phyloP scores from a whole-genome alignment of 2,888 invertebrate genomes.

The Lithodes maja region DNA sequence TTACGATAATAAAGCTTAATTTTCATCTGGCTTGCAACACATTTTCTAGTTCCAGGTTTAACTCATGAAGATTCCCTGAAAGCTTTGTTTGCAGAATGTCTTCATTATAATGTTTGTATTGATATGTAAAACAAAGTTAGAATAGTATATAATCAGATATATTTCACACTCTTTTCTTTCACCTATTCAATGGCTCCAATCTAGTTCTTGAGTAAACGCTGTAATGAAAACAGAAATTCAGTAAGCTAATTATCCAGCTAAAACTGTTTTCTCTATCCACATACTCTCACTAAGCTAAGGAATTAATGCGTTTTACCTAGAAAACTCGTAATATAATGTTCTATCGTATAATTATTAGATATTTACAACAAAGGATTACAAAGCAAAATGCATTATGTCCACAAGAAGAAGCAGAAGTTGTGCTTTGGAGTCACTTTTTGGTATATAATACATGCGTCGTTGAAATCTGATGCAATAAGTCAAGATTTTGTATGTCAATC shows the following conservation, averaged over 20 bases:
- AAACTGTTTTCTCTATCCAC: conserved; percentile 2
- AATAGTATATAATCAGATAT: too few relatives aligned
- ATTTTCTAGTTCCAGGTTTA: too few relatives aligned
- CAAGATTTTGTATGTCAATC: conserved; percentile 32
- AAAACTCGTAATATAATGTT: not conserved
- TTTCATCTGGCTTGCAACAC: too few relatives aligned
- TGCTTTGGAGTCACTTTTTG: conserved; percentile 18
- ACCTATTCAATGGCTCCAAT: conserved; percentile 24
- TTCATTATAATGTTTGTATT: too few relatives aligned
- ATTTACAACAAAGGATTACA: conserved; percentile 19
- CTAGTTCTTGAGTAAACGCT: not conserved
- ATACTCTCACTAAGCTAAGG: conserved; percentile 16
- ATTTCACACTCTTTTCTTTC: not conserved
- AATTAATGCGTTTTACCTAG: conserved; percentile 34
- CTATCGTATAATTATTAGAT: not conserved
- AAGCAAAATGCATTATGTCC: conserved; percentile 38
- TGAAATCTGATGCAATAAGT: conserved; percentile 11
- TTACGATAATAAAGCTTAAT: too few relatives aligned
- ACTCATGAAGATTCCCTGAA: too few relatives aligned
- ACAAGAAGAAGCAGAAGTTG: conserved; percentile 18
- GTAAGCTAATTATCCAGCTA: not conserved
- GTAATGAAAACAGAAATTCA: conserved; percentile 11
- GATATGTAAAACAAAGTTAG: too few relatives aligned
- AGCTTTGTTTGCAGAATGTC: too few relatives aligned
- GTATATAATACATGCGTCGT: not conserved